Percentiles rank a stretch among this genome's conserved stretches.
Evolutionary conservation across 2,888 invertebrate species (phyloP).

Genomic region (Carabus problematicus): DNA sequence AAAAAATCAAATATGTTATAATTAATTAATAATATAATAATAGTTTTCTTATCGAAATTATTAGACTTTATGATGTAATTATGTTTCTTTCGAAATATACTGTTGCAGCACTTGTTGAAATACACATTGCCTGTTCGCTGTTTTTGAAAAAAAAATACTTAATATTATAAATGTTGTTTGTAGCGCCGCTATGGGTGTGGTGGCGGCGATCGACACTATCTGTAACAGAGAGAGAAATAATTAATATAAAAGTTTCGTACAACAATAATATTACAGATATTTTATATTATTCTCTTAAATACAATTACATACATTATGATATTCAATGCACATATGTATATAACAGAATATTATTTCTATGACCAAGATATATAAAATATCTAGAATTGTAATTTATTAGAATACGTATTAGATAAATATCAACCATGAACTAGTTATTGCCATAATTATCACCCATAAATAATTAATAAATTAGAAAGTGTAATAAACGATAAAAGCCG

Average conservation of each 20-base stretch:
- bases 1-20: slow-evolving; percentile 35
- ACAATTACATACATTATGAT: too few species aligned
- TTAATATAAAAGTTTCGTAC: background rate
- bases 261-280: too few species aligned
- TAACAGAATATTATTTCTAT: too few species aligned
- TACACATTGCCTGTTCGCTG: slow-evolving; percentile 43
- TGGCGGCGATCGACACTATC: slow-evolving; percentile 59
- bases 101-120: slow-evolving; percentile 38
- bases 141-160: slow-evolving; percentile 41
- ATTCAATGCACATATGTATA: too few species aligned
- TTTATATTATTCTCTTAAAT: too few species aligned
- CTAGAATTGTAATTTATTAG: too few species aligned
- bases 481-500: too few species aligned
- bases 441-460: too few species aligned
- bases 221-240: slow-evolving; percentile 55
- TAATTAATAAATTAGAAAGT: too few species aligned
- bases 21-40: slow-evolving; percentile 37
- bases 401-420: too few species aligned
- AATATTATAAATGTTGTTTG: slow-evolving; percentile 45
- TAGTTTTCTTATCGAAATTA: slow-evolving; percentile 33
- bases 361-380: too few species aligned
- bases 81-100: slow-evolving; percentile 33
- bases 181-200: slow-evolving; percentile 55
- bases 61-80: slow-evolving; percentile 34
- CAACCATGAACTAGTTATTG: too few species aligned